These are phyloP conservation scores for Bradypus variegatus DNA, from an alignment of 2,797 vertebrate genomes.

Conservation along the genomic window DNA sequence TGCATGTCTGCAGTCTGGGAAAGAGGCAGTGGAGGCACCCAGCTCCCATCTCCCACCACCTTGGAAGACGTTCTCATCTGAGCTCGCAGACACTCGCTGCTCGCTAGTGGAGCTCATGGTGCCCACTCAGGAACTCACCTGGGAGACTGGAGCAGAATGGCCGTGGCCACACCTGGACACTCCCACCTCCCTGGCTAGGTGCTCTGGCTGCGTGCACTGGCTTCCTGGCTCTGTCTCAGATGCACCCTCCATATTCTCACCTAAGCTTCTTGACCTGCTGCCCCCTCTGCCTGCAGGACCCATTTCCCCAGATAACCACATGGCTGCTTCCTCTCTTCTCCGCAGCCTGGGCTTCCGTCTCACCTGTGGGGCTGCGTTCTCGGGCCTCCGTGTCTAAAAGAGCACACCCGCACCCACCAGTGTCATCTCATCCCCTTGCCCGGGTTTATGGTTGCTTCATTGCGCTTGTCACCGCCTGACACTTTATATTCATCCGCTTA, in stretches of 20 bases:
- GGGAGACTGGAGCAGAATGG: not conserved
- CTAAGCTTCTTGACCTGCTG: fast-evolving
- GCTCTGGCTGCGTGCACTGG: too few species aligned
- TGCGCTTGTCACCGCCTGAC: not conserved
- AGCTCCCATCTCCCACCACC: not conserved
- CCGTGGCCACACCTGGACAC: fast-evolving
- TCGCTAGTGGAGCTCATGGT: not conserved
- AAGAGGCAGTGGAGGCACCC: too few species aligned
- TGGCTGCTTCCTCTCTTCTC: fast-evolving
- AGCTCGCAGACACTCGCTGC: not conserved
- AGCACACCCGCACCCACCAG: too few species aligned
- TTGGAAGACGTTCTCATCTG: not conserved
- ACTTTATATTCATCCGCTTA: not conserved
- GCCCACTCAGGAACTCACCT: not conserved
- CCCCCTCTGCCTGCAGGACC: too few species aligned
- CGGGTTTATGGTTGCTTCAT: not conserved
- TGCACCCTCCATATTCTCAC: too few species aligned
- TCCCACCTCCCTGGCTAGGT: too few species aligned
- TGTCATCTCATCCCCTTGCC: not conserved
- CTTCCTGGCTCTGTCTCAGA: too few species aligned
- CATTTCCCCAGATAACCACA: not conserved
- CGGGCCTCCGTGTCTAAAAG: fast-evolving
- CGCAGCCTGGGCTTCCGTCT: not conserved
- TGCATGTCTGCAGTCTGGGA: not conserved
- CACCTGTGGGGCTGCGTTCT: not conserved